Conservation (phyloP, 2,113 vertebrate species). For the Trinectes maculatus region DNA sequence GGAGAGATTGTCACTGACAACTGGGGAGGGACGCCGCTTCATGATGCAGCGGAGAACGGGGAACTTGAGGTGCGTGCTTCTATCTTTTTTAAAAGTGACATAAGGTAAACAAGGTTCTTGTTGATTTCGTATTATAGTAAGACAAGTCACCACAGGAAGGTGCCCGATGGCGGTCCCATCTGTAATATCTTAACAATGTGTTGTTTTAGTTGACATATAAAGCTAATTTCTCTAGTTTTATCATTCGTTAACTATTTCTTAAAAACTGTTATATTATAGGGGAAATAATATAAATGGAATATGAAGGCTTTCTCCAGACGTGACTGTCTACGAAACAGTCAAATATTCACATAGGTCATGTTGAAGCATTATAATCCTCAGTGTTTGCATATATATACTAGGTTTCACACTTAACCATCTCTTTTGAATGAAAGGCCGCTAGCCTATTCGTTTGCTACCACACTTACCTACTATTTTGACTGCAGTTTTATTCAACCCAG, state of each 20-base stretch:
- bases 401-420: slow-evolving; percentile 20
- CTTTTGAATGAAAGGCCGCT: slow-evolving; percentile 46
- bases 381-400: not conserved
- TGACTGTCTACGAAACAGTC: not conserved
- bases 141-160: not conserved
- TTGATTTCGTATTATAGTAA: too few species aligned
- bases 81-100: not conserved
- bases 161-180: too few species aligned
- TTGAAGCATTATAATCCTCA: not conserved
- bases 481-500: not conserved
- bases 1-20: slow-evolving; percentile 90
- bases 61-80: slow-evolving; percentile 89
- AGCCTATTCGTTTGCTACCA: slow-evolving; percentile 3
- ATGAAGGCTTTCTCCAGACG: not conserved
- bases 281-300: not conserved
- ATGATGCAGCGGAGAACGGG: slow-evolving; percentile 94
- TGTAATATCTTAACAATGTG: too few species aligned
- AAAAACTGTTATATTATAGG: not conserved
- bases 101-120: too few species aligned
- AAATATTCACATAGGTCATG: not conserved
- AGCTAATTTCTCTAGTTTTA: not conserved
- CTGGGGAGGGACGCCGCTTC: slow-evolving; percentile 94
- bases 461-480: slow-evolving; percentile 46
- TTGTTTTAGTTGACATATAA: not conserved
- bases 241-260: not conserved